Evolutionary conservation across 2,888 invertebrate species (phyloP).

Genomic region (Noctua janthina): DNA sequence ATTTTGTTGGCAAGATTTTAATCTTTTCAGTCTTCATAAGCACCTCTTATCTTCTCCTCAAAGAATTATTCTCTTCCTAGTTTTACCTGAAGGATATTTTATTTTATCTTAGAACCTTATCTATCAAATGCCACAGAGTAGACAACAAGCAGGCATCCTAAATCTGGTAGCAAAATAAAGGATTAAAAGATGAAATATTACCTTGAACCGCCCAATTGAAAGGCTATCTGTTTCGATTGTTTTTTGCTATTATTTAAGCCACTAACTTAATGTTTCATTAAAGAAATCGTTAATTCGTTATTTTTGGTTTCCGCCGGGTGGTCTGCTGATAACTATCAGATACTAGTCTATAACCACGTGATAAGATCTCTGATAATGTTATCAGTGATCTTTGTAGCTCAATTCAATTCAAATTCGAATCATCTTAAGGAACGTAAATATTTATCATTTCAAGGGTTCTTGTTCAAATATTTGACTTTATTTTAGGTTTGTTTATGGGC

Average conservation of each 20-base stretch:
- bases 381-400: neutral
- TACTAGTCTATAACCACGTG: neutral
- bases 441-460: neutral
- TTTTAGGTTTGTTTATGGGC: neutral
- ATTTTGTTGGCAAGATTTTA: neutral
- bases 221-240: neutral
- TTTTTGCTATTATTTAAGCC: neutral
- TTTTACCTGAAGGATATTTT: neutral
- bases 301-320: constrained; percentile 3
- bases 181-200: neutral
- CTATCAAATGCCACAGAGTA: neutral
- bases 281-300: neutral
- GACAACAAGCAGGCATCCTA: neutral
- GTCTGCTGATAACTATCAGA: neutral
- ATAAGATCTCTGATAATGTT: neutral
- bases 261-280: neutral
- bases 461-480: constrained; percentile 24
- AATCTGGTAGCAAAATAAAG: neutral
- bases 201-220: neutral
- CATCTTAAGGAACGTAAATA: neutral
- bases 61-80: neutral
- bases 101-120: neutral
- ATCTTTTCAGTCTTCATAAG: constrained; percentile 7
- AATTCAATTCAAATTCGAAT: neutral
- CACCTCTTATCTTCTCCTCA: constrained; percentile 1